Conservation (phyloP, 2,113 vertebrate species). For the Nesogale talazaci region DNA sequence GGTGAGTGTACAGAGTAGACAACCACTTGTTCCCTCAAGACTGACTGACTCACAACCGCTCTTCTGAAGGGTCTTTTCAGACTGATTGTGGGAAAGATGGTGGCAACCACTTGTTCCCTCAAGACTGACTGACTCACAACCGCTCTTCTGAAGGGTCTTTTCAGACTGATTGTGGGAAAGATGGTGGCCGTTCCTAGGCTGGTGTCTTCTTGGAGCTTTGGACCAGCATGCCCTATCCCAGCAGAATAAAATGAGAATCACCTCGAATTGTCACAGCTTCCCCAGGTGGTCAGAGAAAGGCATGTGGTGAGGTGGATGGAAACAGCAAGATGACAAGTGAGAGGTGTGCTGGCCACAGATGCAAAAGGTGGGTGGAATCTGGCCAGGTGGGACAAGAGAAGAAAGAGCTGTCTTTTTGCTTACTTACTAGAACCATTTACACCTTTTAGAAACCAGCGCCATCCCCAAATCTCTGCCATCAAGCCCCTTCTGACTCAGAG, state of each 20-base stretch:
- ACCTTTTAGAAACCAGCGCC: neutral
- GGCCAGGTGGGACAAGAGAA: neutral
- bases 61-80: neutral
- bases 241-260: neutral
- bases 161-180: neutral
- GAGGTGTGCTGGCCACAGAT: neutral
- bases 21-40: neutral
- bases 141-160: neutral
- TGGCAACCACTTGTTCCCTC: neutral
- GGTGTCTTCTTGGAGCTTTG: neutral
- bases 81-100: too few relatives aligned
- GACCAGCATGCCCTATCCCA: neutral
- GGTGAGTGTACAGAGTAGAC: neutral
- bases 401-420: conserved; percentile 11
- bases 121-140: neutral
- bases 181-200: neutral
- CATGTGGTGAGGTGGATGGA: neutral
- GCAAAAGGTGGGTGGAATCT: neutral
- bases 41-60: neutral
- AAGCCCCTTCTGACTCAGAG: too few relatives aligned
- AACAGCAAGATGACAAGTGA: neutral
- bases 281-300: neutral
- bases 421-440: neutral
- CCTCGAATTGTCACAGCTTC: neutral
- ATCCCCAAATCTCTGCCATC: too few relatives aligned